These are phyloP conservation scores for Alentia gelatinosa DNA, from an alignment of 2,888 invertebrate genomes.

Conservation along the genomic window DNA sequence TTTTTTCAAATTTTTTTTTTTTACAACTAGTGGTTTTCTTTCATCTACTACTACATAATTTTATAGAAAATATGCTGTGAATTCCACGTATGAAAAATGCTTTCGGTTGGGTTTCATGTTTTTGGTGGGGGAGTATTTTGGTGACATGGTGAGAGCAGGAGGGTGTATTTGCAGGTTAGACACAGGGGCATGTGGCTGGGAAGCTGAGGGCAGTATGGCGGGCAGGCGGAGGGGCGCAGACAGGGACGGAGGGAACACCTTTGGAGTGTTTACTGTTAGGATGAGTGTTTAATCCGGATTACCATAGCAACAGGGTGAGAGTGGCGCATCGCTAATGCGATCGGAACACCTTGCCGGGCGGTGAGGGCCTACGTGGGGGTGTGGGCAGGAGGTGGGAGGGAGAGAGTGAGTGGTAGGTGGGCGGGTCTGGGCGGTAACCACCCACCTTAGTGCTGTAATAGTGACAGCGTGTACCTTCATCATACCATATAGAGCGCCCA, in stretches of 20 bases:
- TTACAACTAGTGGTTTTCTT: too few relatives aligned
- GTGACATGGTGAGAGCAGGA: too few relatives aligned
- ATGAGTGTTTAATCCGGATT: conserved; percentile 47
- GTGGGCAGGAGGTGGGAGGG: neutral
- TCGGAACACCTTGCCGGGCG: conserved; percentile 24
- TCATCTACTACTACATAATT: too few relatives aligned
- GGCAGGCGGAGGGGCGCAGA: neutral
- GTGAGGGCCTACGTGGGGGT: neutral
- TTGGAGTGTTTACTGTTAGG: conserved; percentile 45
- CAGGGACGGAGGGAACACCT: conserved; percentile 17
- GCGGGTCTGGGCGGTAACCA: neutral
- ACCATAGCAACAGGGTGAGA: conserved; percentile 47
- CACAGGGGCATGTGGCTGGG: neutral
- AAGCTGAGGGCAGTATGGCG: neutral
- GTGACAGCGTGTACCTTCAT: neutral
- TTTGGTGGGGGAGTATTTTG: too few relatives aligned
- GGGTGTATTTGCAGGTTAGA: too few relatives aligned
- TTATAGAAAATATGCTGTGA: too few relatives aligned
- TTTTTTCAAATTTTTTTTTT: too few relatives aligned
- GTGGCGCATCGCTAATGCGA: conserved; percentile 16
- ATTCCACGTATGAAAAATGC: too few relatives aligned
- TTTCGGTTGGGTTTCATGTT: too few relatives aligned
- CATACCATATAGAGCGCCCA: too few relatives aligned
- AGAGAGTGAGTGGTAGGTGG: neutral
- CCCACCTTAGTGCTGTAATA: neutral